A percentile compares a stretch with the other conserved stretches of the same genome.
Conservation (phyloP, 35 echinoderm and acorn worm genomes). For the Acanthaster planci region DNA sequence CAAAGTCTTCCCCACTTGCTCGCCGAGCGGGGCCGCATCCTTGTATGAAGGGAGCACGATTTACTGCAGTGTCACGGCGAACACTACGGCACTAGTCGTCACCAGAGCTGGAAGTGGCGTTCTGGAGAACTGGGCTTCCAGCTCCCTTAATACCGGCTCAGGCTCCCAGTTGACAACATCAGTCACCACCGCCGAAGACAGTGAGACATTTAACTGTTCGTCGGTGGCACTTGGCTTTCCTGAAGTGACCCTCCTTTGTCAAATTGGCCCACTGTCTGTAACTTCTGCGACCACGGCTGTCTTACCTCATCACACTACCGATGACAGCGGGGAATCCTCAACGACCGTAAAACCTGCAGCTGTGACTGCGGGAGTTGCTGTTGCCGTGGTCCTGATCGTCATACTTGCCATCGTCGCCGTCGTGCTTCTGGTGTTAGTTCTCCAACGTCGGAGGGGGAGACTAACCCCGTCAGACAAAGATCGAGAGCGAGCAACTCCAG, state of each 20-base stretch:
- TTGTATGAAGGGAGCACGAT: neutral
- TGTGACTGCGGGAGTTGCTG: neutral
- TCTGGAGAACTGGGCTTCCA: neutral
- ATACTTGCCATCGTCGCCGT: neutral
- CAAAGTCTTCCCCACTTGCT: neutral
- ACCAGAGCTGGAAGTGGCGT: neutral
- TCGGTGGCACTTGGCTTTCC: neutral
- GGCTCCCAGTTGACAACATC: neutral
- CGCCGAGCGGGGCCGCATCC: neutral
- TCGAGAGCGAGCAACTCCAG: neutral
- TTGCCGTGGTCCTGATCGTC: neutral
- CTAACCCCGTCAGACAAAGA: neutral
- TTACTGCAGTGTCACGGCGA: neutral
- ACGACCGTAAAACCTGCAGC: neutral
- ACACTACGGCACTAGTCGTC: neutral
- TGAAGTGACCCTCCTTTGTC: neutral
- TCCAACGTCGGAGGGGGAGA: neutral
- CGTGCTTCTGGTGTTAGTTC: neutral
- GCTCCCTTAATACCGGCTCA: neutral
- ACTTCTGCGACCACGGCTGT: neutral
- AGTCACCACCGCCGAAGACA: neutral
- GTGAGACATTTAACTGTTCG: conserved; percentile 7
- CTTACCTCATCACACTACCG: neutral
- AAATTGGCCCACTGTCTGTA: neutral
- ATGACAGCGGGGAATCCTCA: neutral